Base-by-base conservation (phyloP, 2,888 invertebrate species). In the Drosophila recens region DNA sequence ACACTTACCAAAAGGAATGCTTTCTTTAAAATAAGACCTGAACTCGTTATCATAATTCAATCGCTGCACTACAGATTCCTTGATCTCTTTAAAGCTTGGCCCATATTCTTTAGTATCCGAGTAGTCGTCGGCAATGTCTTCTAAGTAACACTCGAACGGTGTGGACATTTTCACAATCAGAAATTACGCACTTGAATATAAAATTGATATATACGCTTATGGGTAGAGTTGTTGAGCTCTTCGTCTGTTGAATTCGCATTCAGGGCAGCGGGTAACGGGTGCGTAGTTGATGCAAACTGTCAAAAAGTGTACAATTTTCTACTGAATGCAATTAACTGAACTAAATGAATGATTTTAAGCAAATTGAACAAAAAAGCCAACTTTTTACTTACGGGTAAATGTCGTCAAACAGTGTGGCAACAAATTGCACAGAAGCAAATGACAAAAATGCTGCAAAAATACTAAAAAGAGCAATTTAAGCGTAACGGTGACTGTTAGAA, bases 111-210 rank as follows among this genome's bases (percentile, higher is more conserved):
- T 9, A 36, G 6, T 38, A 38, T 9, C 9, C 23, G 10, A 4
- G 15, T 53, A 15, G 5, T 30, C 10, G 4, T 48, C 48, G 15
- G 10, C 48, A 30, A 58, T 58, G 0, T 27, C 6, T 13, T 48
- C 13, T 13, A 48, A 27, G 8, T 58, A 58, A 13, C 3, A 0
- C 34, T 58, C 48, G 15, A 58, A 58, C 17, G 38, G 27, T 27
- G 48, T 17, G 3, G 13, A 9, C 58, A 58, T 58, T 45, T 43
- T 48, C 17, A 2, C 9, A 33, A 10, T 17, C 17, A 48, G 6
- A 27, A 27, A 30, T n/a, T n/a, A 27, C 23, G 23, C 23, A 23
- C 23, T 23, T 23, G 23, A 23, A 27, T 27, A 0, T 27, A 27
- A 27, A 27, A 27, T 27, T 27, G 27, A 23, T 23, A 27, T 0